A percentile compares a stretch with the other conserved stretches of the same genome.
Conservation (phyloP, 2,888 invertebrate genomes). For the Pelosia muscerda region DNA sequence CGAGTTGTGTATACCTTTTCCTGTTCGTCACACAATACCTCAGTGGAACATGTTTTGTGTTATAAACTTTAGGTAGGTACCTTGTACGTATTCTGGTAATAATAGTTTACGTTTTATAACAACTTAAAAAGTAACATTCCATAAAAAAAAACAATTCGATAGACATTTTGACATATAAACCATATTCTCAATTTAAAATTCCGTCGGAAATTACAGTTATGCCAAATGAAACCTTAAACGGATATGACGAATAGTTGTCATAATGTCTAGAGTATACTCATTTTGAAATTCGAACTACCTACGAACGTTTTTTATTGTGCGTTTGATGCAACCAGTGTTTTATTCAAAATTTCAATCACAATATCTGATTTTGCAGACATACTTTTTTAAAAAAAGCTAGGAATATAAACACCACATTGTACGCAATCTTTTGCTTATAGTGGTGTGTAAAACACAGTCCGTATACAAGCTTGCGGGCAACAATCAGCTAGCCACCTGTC, state of each 20-base stretch:
- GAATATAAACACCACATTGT: neutral
- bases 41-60: neutral
- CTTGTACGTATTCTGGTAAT: no score
- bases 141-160: no score
- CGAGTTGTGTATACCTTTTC: neutral
- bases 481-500: neutral
- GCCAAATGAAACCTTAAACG: neutral
- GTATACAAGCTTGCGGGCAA: neutral
- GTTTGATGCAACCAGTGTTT: neutral
- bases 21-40: neutral
- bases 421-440: neutral
- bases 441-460: neutral
- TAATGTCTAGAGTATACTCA: neutral
- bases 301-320: neutral
- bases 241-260: neutral
- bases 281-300: neutral
- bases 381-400: no score
- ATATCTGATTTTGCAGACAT: no score
- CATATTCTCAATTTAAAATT: neutral
- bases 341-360: no score
- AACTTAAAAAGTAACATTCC: neutral
- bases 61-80: neutral
- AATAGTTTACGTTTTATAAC: neutral
- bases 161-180: neutral
- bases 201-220: no score